Conservation (phyloP, 2,888 invertebrate genomes). For the Microchrysa polita region DNA sequence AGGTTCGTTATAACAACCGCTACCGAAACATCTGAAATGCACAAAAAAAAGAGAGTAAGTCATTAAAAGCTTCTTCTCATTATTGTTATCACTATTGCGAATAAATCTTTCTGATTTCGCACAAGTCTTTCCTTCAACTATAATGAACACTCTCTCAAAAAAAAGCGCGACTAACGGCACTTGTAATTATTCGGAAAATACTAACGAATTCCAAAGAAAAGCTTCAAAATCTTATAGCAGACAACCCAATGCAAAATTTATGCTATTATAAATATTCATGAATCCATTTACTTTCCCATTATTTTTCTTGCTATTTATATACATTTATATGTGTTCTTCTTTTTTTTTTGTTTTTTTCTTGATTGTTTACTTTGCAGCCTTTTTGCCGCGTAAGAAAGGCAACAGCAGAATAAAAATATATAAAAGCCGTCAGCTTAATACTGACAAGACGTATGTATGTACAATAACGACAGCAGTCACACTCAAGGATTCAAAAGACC, state of each 20-base stretch:
- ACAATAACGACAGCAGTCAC: no score
- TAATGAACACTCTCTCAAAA: no score
- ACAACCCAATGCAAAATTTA: neutral
- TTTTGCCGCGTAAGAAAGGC: neutral
- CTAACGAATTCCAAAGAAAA: no score
- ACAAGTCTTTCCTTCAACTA: no score
- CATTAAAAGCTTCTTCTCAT: no score
- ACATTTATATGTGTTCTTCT: no score
- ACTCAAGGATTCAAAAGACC: neutral
- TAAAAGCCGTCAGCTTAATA: constrained; percentile 1
- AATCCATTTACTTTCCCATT: constrained; percentile 25
- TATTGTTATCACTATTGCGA: no score
- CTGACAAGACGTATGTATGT: neutral
- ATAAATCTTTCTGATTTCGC: no score
- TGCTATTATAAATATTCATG: neutral
- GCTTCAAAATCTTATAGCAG: neutral
- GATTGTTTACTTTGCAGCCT: constrained; percentile 22
- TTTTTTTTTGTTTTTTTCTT: neutral
- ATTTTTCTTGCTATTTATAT: neutral
- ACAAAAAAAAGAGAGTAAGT: no score
- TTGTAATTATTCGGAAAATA: no score
- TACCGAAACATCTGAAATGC: constrained; percentile 15
- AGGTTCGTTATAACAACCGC: constrained; percentile 63
- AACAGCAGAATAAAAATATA: no score
- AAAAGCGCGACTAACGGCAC: no score